Conservation (phyloP, 2,797 vertebrate species). For the Poeciliopsis turneri region DNA sequence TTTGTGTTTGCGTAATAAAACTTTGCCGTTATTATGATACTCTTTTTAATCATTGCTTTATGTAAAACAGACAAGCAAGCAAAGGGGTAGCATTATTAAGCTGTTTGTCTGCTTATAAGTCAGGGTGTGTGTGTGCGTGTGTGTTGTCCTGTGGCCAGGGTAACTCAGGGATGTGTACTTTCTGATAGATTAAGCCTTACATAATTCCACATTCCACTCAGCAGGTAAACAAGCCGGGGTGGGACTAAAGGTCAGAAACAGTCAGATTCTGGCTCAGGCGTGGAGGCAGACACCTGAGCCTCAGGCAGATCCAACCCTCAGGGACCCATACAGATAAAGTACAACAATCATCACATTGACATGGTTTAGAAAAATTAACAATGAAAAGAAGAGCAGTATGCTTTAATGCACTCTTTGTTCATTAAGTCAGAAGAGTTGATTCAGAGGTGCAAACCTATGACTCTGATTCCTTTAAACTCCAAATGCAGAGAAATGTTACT, state of each 20-base stretch:
- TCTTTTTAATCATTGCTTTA: slow-evolving; percentile 25
- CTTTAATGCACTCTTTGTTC: slow-evolving; percentile 31
- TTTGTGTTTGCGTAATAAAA: slow-evolving; percentile 30
- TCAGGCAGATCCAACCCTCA: slow-evolving; percentile 20
- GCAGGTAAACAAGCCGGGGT: slow-evolving; percentile 67
- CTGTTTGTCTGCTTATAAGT: slow-evolving; percentile 35
- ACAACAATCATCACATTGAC: slow-evolving; percentile 36
- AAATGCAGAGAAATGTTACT: background rate
- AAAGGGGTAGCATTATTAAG: slow-evolving; percentile 26
- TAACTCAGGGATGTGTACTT: slow-evolving; percentile 56
- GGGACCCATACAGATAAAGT: slow-evolving; percentile 43
- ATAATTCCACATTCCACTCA: slow-evolving; percentile 61
- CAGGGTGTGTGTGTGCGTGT: slow-evolving; percentile 9
- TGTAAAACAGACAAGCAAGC: background rate
- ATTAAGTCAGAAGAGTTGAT: slow-evolving; percentile 11
- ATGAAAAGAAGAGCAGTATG: slow-evolving; percentile 29
- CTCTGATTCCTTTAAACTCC: background rate
- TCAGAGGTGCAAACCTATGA: background rate
- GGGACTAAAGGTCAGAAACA: slow-evolving; percentile 51
- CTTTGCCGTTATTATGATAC: slow-evolving; percentile 1
- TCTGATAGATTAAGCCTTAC: slow-evolving; percentile 68
- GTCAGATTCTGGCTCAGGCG: slow-evolving; percentile 6
- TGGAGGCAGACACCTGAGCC: slow-evolving; percentile 17
- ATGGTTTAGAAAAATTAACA: slow-evolving; percentile 37
- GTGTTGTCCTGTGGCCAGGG: slow-evolving; percentile 49